These are phyloP conservation scores for Poeciliopsis gracilis DNA, from an alignment of 2,797 vertebrate genomes.

Conservation along the genomic window DNA sequence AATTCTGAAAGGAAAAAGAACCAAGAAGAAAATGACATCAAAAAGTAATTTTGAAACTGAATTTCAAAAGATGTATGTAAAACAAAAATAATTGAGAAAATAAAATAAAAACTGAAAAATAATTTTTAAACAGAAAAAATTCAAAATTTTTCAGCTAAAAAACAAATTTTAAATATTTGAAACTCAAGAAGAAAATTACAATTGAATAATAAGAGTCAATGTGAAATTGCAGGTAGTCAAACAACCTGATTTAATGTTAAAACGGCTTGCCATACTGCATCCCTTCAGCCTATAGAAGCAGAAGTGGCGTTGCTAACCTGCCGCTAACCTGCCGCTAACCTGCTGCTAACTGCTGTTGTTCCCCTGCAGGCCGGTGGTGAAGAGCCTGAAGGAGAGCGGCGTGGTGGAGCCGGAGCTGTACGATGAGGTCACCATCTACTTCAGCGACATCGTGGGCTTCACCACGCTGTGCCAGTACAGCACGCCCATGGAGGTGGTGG, in stretches of 20 bases:
- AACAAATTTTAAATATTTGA: neutral
- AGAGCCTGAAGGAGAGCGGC: constrained; percentile 93
- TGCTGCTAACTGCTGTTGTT: neutral
- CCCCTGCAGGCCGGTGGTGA: constrained; percentile 88
- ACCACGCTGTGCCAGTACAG: constrained; percentile 97
- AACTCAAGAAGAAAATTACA: neutral
- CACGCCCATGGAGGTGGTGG: constrained; percentile 98
- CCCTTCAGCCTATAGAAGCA: neutral
- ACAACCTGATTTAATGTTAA: too few species aligned
- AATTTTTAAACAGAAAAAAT: too few species aligned
- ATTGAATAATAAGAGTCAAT: neutral
- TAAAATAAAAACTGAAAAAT: too few species aligned
- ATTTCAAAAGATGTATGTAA: neutral
- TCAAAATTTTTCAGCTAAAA: neutral
- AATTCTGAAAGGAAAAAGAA: neutral
- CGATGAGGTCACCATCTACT: constrained; percentile 95
- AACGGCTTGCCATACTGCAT: neutral
- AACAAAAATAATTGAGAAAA: neutral
- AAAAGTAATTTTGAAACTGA: neutral
- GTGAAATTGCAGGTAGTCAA: too few species aligned
- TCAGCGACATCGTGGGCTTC: constrained; percentile 98
- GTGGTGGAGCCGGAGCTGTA: constrained; percentile 93
- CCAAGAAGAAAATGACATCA: neutral
- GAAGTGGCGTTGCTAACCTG: neutral
- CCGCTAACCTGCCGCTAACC: too few species aligned